Evolutionary conservation across 2,113 vertebrate genomes (phyloP).

Genomic region (Pluvianellus socialis): DNA sequence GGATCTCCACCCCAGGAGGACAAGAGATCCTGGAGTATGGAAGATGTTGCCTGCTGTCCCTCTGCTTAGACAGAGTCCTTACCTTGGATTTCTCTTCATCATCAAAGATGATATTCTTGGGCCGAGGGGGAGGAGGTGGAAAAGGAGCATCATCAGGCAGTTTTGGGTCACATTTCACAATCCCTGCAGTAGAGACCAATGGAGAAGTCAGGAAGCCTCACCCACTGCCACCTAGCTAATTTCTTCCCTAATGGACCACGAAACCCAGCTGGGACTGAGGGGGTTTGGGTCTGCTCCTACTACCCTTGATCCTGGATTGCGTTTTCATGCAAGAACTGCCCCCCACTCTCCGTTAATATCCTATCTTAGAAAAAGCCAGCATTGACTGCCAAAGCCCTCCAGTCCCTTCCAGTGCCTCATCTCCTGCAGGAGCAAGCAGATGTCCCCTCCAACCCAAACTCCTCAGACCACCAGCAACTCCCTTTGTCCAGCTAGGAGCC

Average conservation of each 20-base stretch:
- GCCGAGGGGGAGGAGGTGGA: conserved; percentile 81
- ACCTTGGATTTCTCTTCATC: conserved; percentile 99
- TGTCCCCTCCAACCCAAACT: neutral
- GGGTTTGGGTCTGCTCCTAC: neutral
- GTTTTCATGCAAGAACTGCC: neutral
- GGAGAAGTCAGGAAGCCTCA: neutral
- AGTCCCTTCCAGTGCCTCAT: neutral
- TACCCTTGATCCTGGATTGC: neutral
- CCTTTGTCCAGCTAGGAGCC: neutral
- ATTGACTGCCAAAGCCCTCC: neutral
- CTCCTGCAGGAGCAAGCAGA: neutral
- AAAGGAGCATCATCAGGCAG: conserved; percentile 85
- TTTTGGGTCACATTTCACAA: conserved; percentile 90
- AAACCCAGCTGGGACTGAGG: neutral
- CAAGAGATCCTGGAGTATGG: neutral
- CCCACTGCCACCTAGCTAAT: neutral
- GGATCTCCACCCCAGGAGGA: neutral
- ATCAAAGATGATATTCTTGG: conserved; percentile 91
- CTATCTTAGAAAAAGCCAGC: neutral
- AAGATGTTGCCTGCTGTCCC: neutral
- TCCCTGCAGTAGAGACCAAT: conserved; percentile 76
- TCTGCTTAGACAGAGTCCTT: neutral
- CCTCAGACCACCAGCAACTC: neutral
- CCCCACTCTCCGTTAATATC: neutral
- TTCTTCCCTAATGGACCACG: neutral